These are phyloP conservation scores for Cheracebus regulus DNA, from an alignment of 2,797 vertebrate species.

Conservation along the genomic window DNA sequence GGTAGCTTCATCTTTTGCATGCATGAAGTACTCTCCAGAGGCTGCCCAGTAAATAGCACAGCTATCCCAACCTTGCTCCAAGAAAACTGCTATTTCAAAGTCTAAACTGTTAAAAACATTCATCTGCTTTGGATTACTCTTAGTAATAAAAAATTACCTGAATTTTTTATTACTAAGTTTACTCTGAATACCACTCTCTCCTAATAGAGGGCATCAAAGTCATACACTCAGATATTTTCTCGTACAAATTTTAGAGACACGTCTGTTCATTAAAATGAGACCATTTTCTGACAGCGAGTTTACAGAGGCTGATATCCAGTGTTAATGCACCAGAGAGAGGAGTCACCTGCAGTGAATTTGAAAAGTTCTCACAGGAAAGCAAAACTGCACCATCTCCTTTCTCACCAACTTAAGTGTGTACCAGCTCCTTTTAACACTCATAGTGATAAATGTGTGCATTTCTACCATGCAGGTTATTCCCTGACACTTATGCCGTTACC, in stretches of 20 bases:
- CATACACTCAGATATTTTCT: neutral
- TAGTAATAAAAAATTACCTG: neutral
- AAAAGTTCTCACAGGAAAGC: neutral
- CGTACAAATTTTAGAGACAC: too few relatives aligned
- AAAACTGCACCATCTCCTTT: accelerated
- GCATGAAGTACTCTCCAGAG: neutral
- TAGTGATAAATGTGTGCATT: too few relatives aligned
- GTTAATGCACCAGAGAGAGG: accelerated
- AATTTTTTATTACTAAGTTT: too few relatives aligned
- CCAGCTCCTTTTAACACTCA: accelerated
- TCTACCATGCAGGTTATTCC: neutral
- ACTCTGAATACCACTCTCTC: neutral
- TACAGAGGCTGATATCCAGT: neutral
- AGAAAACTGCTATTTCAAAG: neutral
- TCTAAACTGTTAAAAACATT: neutral
- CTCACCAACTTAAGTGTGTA: accelerated
- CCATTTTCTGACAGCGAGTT: neutral
- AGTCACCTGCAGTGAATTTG: accelerated
- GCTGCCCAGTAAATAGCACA: neutral
- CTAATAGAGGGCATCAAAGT: neutral
- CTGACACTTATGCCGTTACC: accelerated
- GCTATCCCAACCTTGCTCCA: neutral
- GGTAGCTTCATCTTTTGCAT: neutral
- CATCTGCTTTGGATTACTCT: neutral
- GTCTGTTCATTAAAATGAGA: neutral